Evolutionary conservation across 2,113 vertebrate species (phyloP).

Genomic region (Plecotus auritus): DNA sequence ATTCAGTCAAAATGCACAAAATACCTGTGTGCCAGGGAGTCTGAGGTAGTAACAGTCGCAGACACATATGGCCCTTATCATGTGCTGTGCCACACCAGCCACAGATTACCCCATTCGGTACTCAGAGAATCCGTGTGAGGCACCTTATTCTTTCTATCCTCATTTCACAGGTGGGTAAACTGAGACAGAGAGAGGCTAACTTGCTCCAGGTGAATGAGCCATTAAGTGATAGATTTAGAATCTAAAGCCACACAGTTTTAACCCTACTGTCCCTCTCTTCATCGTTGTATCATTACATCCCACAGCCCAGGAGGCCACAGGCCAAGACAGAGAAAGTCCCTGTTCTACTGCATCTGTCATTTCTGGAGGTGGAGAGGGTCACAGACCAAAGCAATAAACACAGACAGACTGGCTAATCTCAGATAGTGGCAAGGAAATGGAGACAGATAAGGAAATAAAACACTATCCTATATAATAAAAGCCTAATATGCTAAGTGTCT

Average conservation of each 20-base stretch:
- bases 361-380: neutral
- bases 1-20: neutral
- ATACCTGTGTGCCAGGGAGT: neutral
- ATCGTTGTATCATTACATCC: rapidly evolving
- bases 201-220: neutral
- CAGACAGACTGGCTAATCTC: neutral
- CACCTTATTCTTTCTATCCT: neutral
- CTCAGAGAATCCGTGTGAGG: neutral
- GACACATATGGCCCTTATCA: neutral
- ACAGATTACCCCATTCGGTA: neutral
- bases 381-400: neutral
- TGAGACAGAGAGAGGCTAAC: neutral
- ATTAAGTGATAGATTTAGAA: neutral
- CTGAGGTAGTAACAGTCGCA: neutral
- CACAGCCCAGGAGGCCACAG: too few relatives aligned
- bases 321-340: neutral
- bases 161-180: neutral
- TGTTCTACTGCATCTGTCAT: neutral
- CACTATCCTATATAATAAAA: too few relatives aligned
- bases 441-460: neutral
- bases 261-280: too few relatives aligned
- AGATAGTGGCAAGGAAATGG: neutral
- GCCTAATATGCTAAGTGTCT: too few relatives aligned
- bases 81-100: neutral
- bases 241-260: neutral